phyloP scores from a whole-genome alignment of 2,888 invertebrate genomes.

The Ariolimax columbianus region DNA sequence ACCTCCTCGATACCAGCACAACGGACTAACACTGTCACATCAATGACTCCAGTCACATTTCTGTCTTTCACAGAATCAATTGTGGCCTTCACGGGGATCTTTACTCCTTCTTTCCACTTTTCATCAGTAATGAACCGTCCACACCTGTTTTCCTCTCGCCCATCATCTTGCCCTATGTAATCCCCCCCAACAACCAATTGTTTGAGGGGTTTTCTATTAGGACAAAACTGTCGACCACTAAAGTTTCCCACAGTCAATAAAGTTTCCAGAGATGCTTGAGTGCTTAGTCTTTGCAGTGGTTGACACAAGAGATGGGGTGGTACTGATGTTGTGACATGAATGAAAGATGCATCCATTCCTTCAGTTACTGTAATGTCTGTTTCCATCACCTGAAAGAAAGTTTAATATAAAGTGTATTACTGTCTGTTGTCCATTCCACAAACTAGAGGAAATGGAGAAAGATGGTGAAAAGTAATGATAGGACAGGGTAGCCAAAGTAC shows the following conservation, averaged over 20 bases:
- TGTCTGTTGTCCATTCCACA: neutral
- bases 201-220: conserved; percentile 55
- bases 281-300: neutral
- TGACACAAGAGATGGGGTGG: conserved; percentile 56
- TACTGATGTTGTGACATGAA: conserved; percentile 50
- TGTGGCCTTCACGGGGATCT: conserved; percentile 58
- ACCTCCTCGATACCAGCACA: conserved; percentile 34
- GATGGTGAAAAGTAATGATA: neutral
- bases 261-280: conserved; percentile 25
- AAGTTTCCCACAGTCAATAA: conserved; percentile 39
- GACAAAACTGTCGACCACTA: conserved; percentile 54
- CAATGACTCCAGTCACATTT: conserved; percentile 48
- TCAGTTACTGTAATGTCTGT: conserved; percentile 49
- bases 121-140: conserved; percentile 8
- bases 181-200: conserved; percentile 54
- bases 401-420: neutral
- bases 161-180: neutral
- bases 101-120: conserved; percentile 47
- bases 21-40: conserved; percentile 41
- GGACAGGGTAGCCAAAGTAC: neutral
- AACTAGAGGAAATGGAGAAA: too few species aligned
- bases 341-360: conserved; percentile 44
- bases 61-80: conserved; percentile 55
- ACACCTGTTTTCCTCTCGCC: neutral
- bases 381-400: conserved; percentile 47